These are phyloP conservation scores for Percopsis omiscomaycus DNA, from an alignment of 2,797 vertebrate genomes.

Conservation along the genomic window DNA sequence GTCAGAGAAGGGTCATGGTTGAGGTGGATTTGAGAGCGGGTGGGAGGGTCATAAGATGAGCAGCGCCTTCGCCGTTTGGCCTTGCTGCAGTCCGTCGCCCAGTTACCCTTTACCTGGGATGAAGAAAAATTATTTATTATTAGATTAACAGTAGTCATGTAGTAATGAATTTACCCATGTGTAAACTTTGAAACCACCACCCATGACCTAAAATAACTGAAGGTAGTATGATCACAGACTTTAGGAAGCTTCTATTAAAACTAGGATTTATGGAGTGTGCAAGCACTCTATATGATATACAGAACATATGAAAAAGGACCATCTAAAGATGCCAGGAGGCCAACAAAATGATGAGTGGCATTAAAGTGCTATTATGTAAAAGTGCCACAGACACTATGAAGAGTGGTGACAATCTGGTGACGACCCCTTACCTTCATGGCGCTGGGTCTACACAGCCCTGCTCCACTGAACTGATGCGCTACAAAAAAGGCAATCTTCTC, in stretches of 20 bases:
- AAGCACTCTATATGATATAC: not conserved
- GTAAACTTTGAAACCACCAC: too few relatives aligned
- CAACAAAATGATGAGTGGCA: too few relatives aligned
- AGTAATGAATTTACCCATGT: not conserved
- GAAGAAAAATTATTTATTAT: not conserved
- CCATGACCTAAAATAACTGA: too few relatives aligned
- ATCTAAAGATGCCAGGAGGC: too few relatives aligned
- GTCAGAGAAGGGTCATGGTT: constrained; percentile 39
- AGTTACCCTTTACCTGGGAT: constrained; percentile 87
- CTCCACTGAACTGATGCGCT: constrained; percentile 89
- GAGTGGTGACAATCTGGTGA: too few relatives aligned
- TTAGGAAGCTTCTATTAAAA: too few relatives aligned
- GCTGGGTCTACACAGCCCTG: constrained; percentile 78
- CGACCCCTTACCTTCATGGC: constrained; percentile 82
- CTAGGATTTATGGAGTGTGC: too few relatives aligned
- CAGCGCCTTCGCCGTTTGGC: constrained; percentile 90
- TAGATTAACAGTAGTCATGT: not conserved
- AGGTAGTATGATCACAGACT: too few relatives aligned
- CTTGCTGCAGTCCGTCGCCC: constrained; percentile 91
- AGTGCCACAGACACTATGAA: too few relatives aligned
- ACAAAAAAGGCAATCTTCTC: constrained; percentile 98
- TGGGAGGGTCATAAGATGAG: constrained; percentile 86
- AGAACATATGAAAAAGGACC: too few relatives aligned
- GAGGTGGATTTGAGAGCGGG: constrained; percentile 63
- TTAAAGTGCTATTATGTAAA: too few relatives aligned